A percentile compares a stretch with the other conserved stretches of the same genome.
phyloP scores from a whole-genome alignment of 2,888 invertebrate species.

The Dilophus febrilis region DNA sequence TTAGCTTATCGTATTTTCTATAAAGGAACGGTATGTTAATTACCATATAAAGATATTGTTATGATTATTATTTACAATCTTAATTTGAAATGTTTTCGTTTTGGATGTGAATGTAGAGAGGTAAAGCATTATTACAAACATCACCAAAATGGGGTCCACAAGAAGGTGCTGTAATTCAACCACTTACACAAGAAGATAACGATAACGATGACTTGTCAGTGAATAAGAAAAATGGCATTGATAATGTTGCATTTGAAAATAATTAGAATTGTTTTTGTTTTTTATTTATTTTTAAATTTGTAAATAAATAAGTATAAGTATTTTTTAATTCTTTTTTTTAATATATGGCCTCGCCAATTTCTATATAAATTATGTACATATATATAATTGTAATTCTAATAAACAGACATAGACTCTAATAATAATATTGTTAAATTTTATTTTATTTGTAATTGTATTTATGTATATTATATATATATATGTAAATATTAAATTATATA shows the following conservation, averaged over 20 bases:
- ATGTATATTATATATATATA: too few species aligned
- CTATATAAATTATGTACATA: too few species aligned
- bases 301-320: too few species aligned
- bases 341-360: too few species aligned
- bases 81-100: slow-evolving; percentile 13
- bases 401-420: too few species aligned
- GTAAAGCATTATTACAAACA: slow-evolving; percentile 34
- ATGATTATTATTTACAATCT: neutral
- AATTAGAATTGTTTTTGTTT: slow-evolving; percentile 7
- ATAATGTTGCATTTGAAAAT: slow-evolving; percentile 7
- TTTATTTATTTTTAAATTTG: too few species aligned
- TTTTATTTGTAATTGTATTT: too few species aligned
- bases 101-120: slow-evolving; percentile 27
- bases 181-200: neutral
- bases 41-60: neutral
- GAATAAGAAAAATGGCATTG: slow-evolving; percentile 4
- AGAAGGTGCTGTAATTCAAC: slow-evolving; percentile 3
- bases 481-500: too few species aligned
- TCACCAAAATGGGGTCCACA: slow-evolving; percentile 35
- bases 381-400: too few species aligned
- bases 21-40: slow-evolving; percentile 12
- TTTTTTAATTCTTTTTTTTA: too few species aligned
- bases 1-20: slow-evolving; percentile 29
- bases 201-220: slow-evolving; percentile 2
- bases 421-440: too few species aligned